phyloP scores from a whole-genome alignment of 2,113 vertebrate genomes.

The Cynoglossus semilaevis region DNA sequence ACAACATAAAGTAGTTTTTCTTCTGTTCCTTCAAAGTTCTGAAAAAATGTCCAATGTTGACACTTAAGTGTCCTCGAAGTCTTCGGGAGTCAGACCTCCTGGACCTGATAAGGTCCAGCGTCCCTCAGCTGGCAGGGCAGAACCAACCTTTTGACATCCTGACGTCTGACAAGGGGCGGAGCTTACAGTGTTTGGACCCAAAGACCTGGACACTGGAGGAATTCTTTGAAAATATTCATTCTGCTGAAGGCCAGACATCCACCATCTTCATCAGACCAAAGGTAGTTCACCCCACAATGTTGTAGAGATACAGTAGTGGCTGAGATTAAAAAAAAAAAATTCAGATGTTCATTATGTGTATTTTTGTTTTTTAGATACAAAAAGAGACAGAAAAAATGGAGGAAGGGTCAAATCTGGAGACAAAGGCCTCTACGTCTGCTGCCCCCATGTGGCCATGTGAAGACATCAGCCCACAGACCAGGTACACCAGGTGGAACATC shows the following conservation, averaged over 20 bases:
- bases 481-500: constrained; percentile 22
- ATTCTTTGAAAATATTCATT: neutral
- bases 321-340: too few species aligned
- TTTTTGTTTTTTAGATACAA: constrained; percentile 1
- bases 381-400: neutral
- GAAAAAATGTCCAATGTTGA: constrained; percentile 14
- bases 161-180: neutral
- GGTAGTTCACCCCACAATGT: constrained; percentile 3
- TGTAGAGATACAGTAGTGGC: neutral
- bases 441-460: neutral
- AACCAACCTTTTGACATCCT: constrained; percentile 29
- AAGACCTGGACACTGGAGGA: constrained; percentile 23
- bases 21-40: constrained; percentile 16
- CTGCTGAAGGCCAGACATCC: neutral
- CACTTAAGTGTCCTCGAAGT: constrained; percentile 36
- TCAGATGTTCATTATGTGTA: neutral
- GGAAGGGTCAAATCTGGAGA: neutral
- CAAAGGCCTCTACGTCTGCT: neutral
- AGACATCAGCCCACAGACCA: neutral
- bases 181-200: constrained; percentile 14
- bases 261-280: constrained; percentile 33
- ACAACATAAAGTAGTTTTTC: too few species aligned
- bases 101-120: constrained; percentile 28
- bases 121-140: constrained; percentile 36
- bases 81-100: constrained; percentile 33